phyloP scores from a whole-genome alignment of 2,113 vertebrate genomes.

The Charadrius vociferus region DNA sequence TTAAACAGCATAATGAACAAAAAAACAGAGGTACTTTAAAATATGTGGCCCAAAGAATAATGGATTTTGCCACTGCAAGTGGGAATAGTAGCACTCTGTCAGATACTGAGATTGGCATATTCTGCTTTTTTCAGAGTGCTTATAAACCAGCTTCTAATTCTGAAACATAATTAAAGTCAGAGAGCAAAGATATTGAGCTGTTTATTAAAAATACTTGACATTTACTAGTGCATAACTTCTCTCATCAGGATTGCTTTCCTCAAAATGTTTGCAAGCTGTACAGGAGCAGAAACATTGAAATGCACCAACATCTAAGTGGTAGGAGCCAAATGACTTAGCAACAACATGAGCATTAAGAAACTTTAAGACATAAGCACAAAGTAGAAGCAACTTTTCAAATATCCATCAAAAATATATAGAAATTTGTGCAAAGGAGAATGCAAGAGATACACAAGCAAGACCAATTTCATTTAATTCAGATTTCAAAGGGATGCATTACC shows the following conservation, averaged over 20 bases:
- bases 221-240: conserved; percentile 12
- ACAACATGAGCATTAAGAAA: background rate
- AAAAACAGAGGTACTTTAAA: background rate
- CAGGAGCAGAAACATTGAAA: conserved; percentile 15
- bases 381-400: background rate
- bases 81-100: background rate
- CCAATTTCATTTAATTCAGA: background rate
- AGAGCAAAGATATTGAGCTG: background rate
- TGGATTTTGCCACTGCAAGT: background rate
- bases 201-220: conserved; percentile 43
- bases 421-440: background rate
- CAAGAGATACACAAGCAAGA: background rate
- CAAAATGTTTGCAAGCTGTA: conserved; percentile 52
- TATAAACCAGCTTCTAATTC: background rate
- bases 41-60: background rate
- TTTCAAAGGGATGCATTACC: background rate
- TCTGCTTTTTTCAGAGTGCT: conserved; percentile 4
- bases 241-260: conserved; percentile 32
- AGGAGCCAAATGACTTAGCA: background rate
- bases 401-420: background rate
- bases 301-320: background rate
- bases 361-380: background rate
- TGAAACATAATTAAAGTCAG: background rate
- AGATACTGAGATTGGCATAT: background rate
- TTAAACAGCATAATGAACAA: background rate